Base-by-base conservation (phyloP, 2,797 vertebrate species). In the Myripristis jacobus region DNA sequence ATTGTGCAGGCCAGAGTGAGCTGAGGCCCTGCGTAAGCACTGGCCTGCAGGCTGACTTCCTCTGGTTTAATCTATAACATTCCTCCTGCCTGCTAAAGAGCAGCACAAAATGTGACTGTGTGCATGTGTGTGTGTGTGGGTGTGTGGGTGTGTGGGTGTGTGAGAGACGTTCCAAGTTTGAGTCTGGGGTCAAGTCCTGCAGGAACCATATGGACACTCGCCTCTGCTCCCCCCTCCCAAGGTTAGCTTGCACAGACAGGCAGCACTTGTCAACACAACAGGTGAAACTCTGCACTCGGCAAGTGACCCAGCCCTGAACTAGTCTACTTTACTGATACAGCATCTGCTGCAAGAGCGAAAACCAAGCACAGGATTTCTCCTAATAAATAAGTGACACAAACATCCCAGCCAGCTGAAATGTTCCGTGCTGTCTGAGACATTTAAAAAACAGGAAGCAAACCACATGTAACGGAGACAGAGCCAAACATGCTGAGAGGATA, bases 171-270 rank as follows among this genome's bases (percentile, higher is more conserved):
- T 74, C 55, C 46, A 67, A 43, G 64, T 55, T 51, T 63, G 57
- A 78, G 74, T 80, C 59, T 53, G 2, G 61, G 88, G 87, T 89
- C 81, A 86, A 63, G 78, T 83, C 80, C 64, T 77, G 70, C 85
- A 92, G 90, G 91, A 93, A 93, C 87, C 92, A 91, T 90, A 91
- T 91, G 91, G 89, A 88, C 77, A 75, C 70, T 83, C 58, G 73
- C 88, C 86, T 89, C 81, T 86, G 80, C 74, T 60, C 56, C 62
- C 53, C 19, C 12, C 27, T 71, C 61, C 70, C 79, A 64, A 55
- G 25, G 54, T 58, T 19, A 56, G 70, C 72, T 80, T 86, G 72
- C 71, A 79, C 43, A 83, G 85, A 87, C 80, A 83, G 79, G 71
- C 91, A 90, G 71, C 74, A 73, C 82, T 83, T 88, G 90, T 93